Evolutionary conservation across 2,888 invertebrate genomes (phyloP), one percentile per base, ranked within the genome.

Genomic region (Polylopha cassiicola): DNA sequence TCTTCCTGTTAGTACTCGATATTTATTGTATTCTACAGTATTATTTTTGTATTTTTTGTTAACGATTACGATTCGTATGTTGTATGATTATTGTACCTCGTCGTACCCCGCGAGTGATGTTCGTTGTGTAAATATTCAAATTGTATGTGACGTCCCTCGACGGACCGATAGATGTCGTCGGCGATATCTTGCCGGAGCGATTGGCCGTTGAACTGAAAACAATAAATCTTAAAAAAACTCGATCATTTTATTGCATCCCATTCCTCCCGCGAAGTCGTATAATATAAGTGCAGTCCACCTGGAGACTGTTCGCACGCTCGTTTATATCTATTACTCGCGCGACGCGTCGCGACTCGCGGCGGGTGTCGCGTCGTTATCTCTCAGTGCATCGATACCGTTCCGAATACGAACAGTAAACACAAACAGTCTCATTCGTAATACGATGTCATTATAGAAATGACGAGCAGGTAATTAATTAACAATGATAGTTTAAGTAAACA

Each of bases 1-100:
- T 56, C 51, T 51, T 41, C 16, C 28, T 61, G 50, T 53, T 56
- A 42, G 59, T 59, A 55, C 55, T 54, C 48, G 49, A 65, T 69
- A 73, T 76, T 73, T 73, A 74, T 74, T 74, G 53, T 68, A 63
- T 73, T 73, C 55, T 68, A 63, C 79, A 79, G 81, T 80, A 81
- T 80, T 81, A 80, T 74, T 74, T 61, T 76, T 74, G 68, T 76
- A 74, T 71, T 65, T n/a, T 61, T 55, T 55, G 62, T 61, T 67
- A 62, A 67, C 65, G 68, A 69, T 55, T 65, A 62, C 65, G 65
- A 57, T 55, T 45, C 44, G 46, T 52, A 59, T 51, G 50, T 55
- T 54, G 50, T 37, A 30, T 26, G 37, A 38, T 43, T 46, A 53
- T 5, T 23, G 36, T 23, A 17, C 39, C 28, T 24, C n/a, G 30